phyloP scores from a whole-genome alignment of 2,888 invertebrate genomes.

The Allolobophora icterica region DNA sequence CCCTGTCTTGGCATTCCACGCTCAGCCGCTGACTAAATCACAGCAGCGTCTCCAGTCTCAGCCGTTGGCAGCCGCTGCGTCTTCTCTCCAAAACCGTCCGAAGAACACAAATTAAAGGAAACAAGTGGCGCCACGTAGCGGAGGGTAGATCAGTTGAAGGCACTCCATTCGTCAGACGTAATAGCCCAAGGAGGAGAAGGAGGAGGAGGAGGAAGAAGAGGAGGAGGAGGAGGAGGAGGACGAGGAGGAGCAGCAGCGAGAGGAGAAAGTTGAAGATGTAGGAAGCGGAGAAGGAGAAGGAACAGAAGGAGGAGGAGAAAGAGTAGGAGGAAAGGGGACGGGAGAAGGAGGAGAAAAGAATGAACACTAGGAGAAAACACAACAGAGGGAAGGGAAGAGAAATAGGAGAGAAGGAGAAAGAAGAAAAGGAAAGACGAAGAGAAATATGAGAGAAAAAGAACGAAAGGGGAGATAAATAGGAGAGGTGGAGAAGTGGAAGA shows the following conservation, averaged over 20 bases:
- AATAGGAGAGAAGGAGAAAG: no score
- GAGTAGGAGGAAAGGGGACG: no score
- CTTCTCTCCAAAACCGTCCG: not conserved
- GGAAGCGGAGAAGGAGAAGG: no score
- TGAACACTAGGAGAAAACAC: not conserved
- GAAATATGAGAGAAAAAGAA: not conserved
- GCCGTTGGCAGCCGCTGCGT: not conserved
- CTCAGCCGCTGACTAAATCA: slow-evolving; percentile 12
- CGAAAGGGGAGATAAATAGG: not conserved
- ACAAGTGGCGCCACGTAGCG: not conserved
- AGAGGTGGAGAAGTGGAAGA: no score
- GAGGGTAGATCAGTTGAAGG: not conserved
- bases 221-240: not conserved
- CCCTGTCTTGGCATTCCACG: slow-evolving; percentile 8
- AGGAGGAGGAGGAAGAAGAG: not conserved
- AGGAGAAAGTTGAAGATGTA: not conserved
- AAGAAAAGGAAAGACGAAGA: no score
- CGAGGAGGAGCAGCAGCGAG: not conserved
- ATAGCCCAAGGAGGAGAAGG: not conserved
- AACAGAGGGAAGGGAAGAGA: not conserved
- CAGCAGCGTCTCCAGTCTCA: not conserved
- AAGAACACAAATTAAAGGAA: slow-evolving; percentile 4
- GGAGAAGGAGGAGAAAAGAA: not conserved
- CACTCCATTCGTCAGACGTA: not conserved
- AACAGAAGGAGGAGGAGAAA: not conserved